A percentile compares a stretch with the other conserved stretches of the same genome.
These are phyloP conservation scores for Xenops minutus DNA, from an alignment of 2,797 vertebrate genomes.

Conservation along the genomic window DNA sequence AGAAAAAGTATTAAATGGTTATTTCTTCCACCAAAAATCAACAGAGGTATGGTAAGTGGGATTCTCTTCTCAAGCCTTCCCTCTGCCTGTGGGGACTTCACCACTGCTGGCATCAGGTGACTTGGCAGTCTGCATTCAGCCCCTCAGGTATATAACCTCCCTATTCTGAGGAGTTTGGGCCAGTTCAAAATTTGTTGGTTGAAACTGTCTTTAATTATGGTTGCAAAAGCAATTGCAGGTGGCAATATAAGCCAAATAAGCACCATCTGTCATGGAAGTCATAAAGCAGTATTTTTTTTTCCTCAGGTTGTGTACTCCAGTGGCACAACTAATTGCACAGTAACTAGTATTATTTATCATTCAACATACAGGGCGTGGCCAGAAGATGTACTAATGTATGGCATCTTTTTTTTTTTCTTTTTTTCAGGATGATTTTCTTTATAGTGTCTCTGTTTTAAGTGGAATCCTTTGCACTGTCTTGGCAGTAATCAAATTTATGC, in stretches of 20 bases:
- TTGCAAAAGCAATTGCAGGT: neutral
- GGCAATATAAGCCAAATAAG: neutral
- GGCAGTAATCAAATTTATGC: constrained; percentile 92
- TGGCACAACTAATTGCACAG: neutral
- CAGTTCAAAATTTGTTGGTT: neutral
- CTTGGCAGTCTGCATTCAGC: neutral
- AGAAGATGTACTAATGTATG: constrained; percentile 5
- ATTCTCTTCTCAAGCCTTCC: neutral
- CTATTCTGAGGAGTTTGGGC: neutral
- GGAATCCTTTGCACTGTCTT: constrained; percentile 89
- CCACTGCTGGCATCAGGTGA: neutral
- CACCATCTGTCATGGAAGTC: neutral
- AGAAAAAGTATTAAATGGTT: neutral
- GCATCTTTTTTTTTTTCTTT: neutral
- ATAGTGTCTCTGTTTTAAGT: constrained; percentile 93
- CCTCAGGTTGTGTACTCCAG: neutral
- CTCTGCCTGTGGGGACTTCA: neutral
- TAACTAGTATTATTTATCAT: neutral
- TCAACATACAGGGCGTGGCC: neutral
- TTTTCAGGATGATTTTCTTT: constrained; percentile 91
- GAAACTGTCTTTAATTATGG: neutral
- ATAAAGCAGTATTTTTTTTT: neutral
- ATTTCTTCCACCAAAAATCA: neutral
- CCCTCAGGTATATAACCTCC: neutral
- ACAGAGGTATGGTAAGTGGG: neutral